Base-by-base conservation (phyloP, 2,888 invertebrate species). In the Ectemnius lituratus region DNA sequence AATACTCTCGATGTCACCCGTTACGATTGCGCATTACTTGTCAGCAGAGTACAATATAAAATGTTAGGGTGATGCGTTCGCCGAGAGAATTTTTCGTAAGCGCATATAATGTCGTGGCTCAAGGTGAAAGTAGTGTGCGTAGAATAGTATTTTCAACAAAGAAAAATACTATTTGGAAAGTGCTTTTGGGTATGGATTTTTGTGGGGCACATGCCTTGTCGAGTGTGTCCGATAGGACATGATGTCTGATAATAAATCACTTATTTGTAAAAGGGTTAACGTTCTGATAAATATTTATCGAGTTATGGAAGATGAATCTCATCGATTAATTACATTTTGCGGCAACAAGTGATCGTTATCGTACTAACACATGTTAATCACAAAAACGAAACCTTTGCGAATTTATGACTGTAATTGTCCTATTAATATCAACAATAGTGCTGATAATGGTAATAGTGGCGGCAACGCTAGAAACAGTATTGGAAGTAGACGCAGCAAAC, bases 381-480 rank as follows among this genome's bases (percentile, higher is more conserved):
- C 47, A 65, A 74, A 61, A 46, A 64, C 28, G 56, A 23, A 62
- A 64, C 49, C 58, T 18, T n/a, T 66, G 56, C 47, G 57, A 71
- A 68, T 71, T 74, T 65, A 71, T 72, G 70, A 69, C 56, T 76
- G 67, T 71, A 81, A 73, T 77, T 73, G 28, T 57, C 63, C 71
- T 64, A 76, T 73, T 68, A 58, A 70, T 72, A 58, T 63, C 67
- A 80, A 74, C 74, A 76, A 78, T 74, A 78, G 66, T 80, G 72
- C 56, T 67, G 71, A 65, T 71, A 81, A 77, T 70, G 49, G 66
- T 72, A 72, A 68, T 65, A 77, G 65, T 66, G 27, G 28, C 49
- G 66, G 49, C 23, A 66, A 62, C 45, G 49, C 49, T 68, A 58
- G 37, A 63, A 59, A 68, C 56, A 69, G 61, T 63, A 56, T 63